Percentiles rank a stretch among this genome's conserved stretches.
These are phyloP conservation scores for Epizoanthus scotinus DNA, from an alignment of 92 coral and sea anemone genomes.

Conservation along the genomic window DNA sequence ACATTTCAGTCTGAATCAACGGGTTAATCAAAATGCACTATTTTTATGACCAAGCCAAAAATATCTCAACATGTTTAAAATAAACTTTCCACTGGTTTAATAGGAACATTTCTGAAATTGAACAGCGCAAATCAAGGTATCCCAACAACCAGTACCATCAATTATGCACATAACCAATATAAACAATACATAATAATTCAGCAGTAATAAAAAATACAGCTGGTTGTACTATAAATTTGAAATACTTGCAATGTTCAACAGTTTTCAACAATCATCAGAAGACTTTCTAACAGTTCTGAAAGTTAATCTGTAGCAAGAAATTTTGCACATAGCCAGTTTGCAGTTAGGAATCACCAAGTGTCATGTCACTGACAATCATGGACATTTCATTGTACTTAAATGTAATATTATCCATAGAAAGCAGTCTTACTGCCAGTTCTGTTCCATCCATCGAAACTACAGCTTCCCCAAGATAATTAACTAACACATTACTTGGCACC, in stretches of 20 bases:
- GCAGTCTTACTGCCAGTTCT: conserved; percentile 18
- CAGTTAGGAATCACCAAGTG: conserved; percentile 3
- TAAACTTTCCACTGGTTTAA: conserved; percentile 10
- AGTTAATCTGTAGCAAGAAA: conserved; percentile 14
- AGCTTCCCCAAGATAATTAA: conserved; percentile 18
- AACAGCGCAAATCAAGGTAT: background rate
- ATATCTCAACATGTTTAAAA: conserved; percentile 8
- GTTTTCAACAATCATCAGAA: conserved; percentile 10
- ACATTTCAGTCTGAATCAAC: conserved; percentile 3
- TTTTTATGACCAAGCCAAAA: conserved; percentile 14
- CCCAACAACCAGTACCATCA: conserved; percentile 3
- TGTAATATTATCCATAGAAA: conserved; percentile 14
- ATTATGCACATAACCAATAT: conserved; percentile 16
- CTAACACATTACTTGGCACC: conserved; percentile 19
- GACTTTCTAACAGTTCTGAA: conserved; percentile 13
- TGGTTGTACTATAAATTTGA: conserved; percentile 13
- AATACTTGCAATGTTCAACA: conserved; percentile 9
- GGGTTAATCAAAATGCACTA: conserved; percentile 10
- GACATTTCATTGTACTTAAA: conserved; percentile 9
- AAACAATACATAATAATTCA: conserved; percentile 15
- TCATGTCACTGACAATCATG: conserved; percentile 13
- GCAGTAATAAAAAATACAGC: conserved; percentile 9
- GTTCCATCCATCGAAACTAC: conserved; percentile 18
- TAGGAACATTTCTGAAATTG: conserved; percentile 1
- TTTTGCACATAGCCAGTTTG: conserved; percentile 4